Evolutionary conservation across 2,888 invertebrate species (phyloP).

Genomic region (Ethmia dodecea): DNA sequence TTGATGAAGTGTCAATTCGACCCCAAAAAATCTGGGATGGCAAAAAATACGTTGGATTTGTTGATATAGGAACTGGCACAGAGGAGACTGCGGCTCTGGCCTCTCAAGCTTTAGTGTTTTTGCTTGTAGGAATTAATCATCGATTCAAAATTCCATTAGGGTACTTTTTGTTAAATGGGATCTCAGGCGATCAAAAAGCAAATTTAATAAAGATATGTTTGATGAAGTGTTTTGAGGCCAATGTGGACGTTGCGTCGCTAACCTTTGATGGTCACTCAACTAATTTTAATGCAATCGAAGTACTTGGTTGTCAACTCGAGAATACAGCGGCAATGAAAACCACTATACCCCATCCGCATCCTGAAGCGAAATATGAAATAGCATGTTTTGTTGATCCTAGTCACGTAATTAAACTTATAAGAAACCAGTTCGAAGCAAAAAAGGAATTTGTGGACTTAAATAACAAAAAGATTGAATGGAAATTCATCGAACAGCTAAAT

Average conservation of each 20-base stretch:
- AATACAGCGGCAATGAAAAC: no score
- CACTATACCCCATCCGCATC: no score
- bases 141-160: constrained; percentile 30
- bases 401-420: no score
- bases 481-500: no score
- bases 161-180: constrained; percentile 27
- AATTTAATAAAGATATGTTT: constrained; percentile 19
- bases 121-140: constrained; percentile 25
- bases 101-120: constrained; percentile 23
- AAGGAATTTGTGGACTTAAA: no score
- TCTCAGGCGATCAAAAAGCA: constrained; percentile 20
- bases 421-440: no score
- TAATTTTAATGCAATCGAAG: constrained; percentile 15
- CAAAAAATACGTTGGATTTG: no score
- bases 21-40: constrained; percentile 20
- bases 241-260: constrained; percentile 19
- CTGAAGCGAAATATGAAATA: no score
- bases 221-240: constrained; percentile 20
- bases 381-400: no score
- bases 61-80: constrained; percentile 15
- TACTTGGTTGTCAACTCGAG: no score
- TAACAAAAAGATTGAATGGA: no score
- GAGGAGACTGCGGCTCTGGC: constrained; percentile 1
- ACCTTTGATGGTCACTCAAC: constrained; percentile 22
- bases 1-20: constrained; percentile 27